Evolutionary conservation across 30 jellyfish, hydroid and myxozoan species (phyloP).

Genomic region (Turritopsis dohrnii): DNA sequence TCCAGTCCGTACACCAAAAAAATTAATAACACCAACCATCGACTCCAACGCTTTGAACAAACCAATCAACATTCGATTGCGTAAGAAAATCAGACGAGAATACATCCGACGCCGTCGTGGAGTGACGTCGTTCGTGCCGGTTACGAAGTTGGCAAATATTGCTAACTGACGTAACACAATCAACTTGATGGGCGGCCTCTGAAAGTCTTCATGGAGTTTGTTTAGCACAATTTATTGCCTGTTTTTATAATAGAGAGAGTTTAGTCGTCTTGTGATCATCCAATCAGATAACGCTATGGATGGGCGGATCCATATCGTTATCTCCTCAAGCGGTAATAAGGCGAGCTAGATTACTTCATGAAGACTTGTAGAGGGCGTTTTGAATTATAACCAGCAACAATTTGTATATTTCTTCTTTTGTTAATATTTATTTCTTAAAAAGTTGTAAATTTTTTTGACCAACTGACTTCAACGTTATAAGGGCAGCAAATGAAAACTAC

Average conservation of each 20-base stretch:
- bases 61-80: neutral
- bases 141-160: neutral
- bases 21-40: neutral
- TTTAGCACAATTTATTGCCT: neutral
- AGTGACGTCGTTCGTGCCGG: neutral
- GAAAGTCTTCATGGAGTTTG: neutral
- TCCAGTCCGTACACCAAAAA: neutral
- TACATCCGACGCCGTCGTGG: neutral
- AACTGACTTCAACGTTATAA: too few species aligned
- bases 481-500: too few species aligned
- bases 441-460: neutral
- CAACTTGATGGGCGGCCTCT: neutral
- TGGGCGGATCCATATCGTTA: neutral
- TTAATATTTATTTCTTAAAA: neutral
- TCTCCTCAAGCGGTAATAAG: neutral
- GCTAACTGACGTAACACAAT: neutral
- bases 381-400: too few species aligned
- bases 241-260: neutral
- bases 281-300: neutral
- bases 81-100: neutral
- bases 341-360: neutral
- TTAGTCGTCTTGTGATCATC: neutral
- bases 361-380: neutral
- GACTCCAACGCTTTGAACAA: neutral
- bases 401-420: neutral